Evolutionary conservation across 1,140 invertebrate species (phyloP), one percentile per base, ranked within the genome.

Genomic region (Diploscapter pachys): DNA sequence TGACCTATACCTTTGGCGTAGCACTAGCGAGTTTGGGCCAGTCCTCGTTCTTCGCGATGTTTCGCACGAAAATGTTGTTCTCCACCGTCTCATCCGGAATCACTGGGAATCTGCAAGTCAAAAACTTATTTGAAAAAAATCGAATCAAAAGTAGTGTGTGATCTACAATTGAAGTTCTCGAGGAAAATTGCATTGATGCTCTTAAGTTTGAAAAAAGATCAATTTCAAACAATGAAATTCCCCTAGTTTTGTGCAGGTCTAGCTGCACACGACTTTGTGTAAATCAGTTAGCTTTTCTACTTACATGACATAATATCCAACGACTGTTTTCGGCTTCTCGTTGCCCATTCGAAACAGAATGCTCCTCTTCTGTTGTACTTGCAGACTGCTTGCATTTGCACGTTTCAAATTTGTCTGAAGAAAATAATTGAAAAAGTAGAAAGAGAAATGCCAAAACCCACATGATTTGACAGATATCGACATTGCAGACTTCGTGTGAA

Each of bases 41-140:
- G 72, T 86, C 82, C 62, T 69, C 77, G 71, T 77, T 81, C 61
- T 75, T 73, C 2, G 78, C 85, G 54, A 84, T 80, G 69, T 81
- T 84, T 9, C 66, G 78, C 56, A 84, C 66, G 62, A 84, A 80
- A 2, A 59, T 50, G 68, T 84, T 84, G 71, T 84, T 84, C 55
- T 84, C 85, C 4, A 75, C 63, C 52, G 74, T 84, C 69, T 84
- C 83, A 61, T 84, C 84, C 3, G 83, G 83, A 57, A 84, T 82
- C 51, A 78, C 75, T n/a, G 83, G 83, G 64, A 86, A 80, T 57
- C 83, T 84, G 66, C 76, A 31, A 31, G 31, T 31, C 31, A 31
- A 31, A 31, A 31, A 31, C 31, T 31, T 31, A 31, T 31, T 31
- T 31, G 31, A 31, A 31, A 31, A 31, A 31, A 0, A 31, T 31